phyloP scores from a whole-genome alignment of 1,140 invertebrate species.

The Meteorus sp. region DNA sequence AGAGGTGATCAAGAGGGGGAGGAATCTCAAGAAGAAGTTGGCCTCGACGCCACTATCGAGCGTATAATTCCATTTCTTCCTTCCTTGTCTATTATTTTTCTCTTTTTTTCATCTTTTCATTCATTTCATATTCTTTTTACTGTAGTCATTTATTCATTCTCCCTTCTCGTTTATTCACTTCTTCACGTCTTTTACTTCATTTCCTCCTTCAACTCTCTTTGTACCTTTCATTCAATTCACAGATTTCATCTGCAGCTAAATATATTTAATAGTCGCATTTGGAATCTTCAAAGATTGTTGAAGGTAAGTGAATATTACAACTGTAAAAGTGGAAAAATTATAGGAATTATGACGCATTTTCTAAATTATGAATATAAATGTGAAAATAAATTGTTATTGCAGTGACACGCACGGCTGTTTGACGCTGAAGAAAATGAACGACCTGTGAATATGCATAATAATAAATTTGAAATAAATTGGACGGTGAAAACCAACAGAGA shows the following conservation, averaged over 20 bases:
- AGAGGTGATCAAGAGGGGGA: neutral
- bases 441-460: neutral
- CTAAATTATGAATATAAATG: neutral
- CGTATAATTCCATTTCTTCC: neutral
- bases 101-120: neutral
- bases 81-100: neutral
- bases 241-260: no score
- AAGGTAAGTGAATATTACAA: no score
- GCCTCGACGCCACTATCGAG: conserved; percentile 6
- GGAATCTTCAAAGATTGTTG: no score
- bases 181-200: no score
- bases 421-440: neutral
- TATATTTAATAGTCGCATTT: no score
- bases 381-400: conserved; percentile 3
- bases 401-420: neutral
- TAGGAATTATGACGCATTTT: no score
- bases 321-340: no score
- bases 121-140: neutral
- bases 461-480: neutral
- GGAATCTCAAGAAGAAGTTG: neutral
- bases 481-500: no score
- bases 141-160: neutral
- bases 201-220: no score
- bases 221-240: no score
- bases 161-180: no score